phyloP scores from a whole-genome alignment of 1,140 invertebrate species.

The Tigriopus japonicus region DNA sequence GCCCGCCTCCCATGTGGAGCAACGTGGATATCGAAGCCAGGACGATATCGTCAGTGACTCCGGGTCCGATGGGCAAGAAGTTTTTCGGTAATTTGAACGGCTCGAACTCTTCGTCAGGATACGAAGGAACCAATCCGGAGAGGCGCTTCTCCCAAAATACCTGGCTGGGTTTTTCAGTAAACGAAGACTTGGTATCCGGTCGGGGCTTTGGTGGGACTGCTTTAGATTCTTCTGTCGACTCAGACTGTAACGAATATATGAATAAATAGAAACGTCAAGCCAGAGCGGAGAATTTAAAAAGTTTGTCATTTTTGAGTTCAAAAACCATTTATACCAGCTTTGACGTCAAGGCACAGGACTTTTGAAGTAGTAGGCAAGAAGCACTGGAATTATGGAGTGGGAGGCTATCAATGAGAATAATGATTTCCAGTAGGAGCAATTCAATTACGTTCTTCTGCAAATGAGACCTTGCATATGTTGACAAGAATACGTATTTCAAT shows the following conservation, averaged over 20 bases:
- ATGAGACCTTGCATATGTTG: too few relatives aligned
- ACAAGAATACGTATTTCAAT: too few relatives aligned
- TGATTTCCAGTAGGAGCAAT: too few relatives aligned
- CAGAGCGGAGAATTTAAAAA: too few relatives aligned
- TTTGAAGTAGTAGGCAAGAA: too few relatives aligned
- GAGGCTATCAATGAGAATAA: too few relatives aligned
- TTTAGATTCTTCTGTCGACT: neutral
- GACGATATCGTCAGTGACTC: conserved; percentile 66
- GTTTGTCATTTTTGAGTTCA: neutral
- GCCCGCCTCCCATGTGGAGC: conserved; percentile 3
- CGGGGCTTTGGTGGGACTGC: neutral
- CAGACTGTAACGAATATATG: too few relatives aligned
- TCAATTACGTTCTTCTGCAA: too few relatives aligned
- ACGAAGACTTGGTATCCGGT: neutral
- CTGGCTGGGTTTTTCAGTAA: conserved; percentile 25
- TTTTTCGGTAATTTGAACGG: conserved; percentile 1
- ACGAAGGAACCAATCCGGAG: conserved; percentile 70
- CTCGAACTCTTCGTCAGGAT: conserved; percentile 26
- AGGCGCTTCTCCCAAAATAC: conserved; percentile 94
- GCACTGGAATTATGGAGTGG: too few relatives aligned
- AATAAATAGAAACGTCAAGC: neutral
- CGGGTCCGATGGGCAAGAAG: conserved; percentile 64
- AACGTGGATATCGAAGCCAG: conserved; percentile 75
- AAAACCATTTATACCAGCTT: too few relatives aligned
- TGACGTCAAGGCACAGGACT: too few relatives aligned